Evolutionary conservation across 2,797 vertebrate species (phyloP), one percentile per base, ranked within the genome.

Genomic region (Microctenopoma steveboyesi): DNA sequence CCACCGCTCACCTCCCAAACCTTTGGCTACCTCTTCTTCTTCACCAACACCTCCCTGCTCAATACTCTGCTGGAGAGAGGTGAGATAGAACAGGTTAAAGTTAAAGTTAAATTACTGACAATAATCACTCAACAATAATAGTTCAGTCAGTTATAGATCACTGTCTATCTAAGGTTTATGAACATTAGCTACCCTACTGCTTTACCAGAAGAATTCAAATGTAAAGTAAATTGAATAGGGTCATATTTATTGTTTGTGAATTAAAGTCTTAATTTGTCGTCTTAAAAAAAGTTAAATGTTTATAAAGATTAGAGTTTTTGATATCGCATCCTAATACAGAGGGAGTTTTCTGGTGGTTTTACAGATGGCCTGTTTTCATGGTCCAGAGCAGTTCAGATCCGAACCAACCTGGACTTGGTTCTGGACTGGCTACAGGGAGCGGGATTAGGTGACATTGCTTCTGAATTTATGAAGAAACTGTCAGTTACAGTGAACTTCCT

Each of bases 1-100:
- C 95, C 96, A 0, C 96, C 96, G 1, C 95, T 98, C 33, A 96
- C 96, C 60, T 97, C 96, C n/a, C 96, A 98, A 89, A 97, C 96
- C 3, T 98, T 98, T 0, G 96, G 96, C 78, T 98, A 98, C 89
- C 95, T 97, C 81, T 97, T 98, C 89, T 98, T 97, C 90, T 98
- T 97, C 92, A 97, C 96, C 91, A 97, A 98, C 79, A 96, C 96
- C 10, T 97, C 96, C 39, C 90, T 98, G 77, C 94, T 98, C 85
- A 98, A 98, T 74, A 96, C 96, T 2, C 86, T 98, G 79, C 93
- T 98, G 88, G 96, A 98, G 85, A 94, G 96, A 96, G 96, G 96
- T 98, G 87, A 91, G 87, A 64, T 28, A 42, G 27, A 13, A 52
- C 3, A 4, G 28, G 13, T n/a, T 11, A 40, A 15, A 52, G n/a